Evolutionary conservation across 2,888 invertebrate species (phyloP).

Genomic region (Hirtodrosophila trivittata): DNA sequence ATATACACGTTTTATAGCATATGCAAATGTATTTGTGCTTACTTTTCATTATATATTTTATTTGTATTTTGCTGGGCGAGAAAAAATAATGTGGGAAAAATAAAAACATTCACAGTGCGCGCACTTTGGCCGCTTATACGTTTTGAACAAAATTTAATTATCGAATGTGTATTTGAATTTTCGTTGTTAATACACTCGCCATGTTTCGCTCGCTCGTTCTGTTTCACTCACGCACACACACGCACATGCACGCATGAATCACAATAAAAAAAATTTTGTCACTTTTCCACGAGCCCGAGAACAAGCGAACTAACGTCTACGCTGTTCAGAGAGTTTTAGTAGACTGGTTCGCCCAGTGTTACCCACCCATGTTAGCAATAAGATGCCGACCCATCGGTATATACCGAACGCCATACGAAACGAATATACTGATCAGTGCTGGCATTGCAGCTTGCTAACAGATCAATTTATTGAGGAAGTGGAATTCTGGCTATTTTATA

Average conservation of each 20-base stretch:
- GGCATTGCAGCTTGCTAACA: no score
- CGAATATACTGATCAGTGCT: no score
- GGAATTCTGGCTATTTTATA: no score
- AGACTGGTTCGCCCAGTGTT: conserved; percentile 32
- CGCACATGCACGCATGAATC: conserved; percentile 55
- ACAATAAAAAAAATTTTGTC: conserved; percentile 37
- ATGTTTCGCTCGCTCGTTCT: conserved; percentile 54
- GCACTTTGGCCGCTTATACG: conserved; percentile 47
- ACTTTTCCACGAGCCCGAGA: conserved; percentile 48
- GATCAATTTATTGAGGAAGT: no score
- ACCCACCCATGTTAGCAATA: background rate
- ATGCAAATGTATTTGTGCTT: conserved; percentile 54
- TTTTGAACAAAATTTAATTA: conserved; percentile 40
- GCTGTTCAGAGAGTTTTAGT: conserved; percentile 55
- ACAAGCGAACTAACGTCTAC: conserved; percentile 46
- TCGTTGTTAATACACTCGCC: conserved; percentile 61
- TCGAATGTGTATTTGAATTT: conserved; percentile 58
- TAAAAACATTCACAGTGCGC: conserved; percentile 50
- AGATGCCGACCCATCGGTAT: conserved; percentile 9
- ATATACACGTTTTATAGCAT: conserved; percentile 19
- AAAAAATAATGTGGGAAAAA: conserved; percentile 28
- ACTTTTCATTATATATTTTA: conserved; percentile 56
- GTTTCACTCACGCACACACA: conserved; percentile 53
- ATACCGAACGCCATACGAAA: background rate
- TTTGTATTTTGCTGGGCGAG: conserved; percentile 13